phyloP scores from a whole-genome alignment of 2,113 vertebrate genomes.

The Pungitius pungitius region DNA sequence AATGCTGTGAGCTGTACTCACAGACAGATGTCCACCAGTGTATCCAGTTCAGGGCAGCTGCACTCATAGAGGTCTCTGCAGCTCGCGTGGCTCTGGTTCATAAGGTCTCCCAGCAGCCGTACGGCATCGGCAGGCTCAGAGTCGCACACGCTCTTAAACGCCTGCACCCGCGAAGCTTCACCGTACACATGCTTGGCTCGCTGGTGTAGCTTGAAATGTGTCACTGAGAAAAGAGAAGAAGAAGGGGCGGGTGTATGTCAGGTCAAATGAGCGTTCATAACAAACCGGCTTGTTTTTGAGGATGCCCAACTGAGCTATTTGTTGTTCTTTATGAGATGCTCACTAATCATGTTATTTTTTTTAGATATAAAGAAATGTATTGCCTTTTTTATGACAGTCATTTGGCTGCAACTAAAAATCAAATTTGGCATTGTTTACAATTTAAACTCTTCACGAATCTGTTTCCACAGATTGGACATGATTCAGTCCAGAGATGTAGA shows the following conservation, averaged over 20 bases:
- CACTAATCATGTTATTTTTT: neutral
- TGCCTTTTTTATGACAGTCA: neutral
- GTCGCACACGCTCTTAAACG: slow-evolving; percentile 88
- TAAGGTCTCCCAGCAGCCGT: slow-evolving; percentile 88
- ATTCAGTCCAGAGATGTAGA: neutral
- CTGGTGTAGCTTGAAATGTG: slow-evolving; percentile 89
- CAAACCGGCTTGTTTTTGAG: neutral
- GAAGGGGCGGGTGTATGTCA: neutral
- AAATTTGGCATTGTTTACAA: neutral
- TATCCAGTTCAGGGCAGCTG: slow-evolving; percentile 94
- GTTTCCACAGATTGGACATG: neutral
- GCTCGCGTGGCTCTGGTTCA: slow-evolving; percentile 94
- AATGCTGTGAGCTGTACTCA: slow-evolving; percentile 78
- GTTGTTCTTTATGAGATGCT: neutral
- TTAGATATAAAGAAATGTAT: neutral
- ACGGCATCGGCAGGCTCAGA: slow-evolving; percentile 79
- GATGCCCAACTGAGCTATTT: neutral
- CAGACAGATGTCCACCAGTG: slow-evolving; percentile 92
- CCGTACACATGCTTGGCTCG: slow-evolving; percentile 93
- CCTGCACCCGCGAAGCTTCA: slow-evolving; percentile 90
- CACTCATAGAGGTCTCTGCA: slow-evolving; percentile 95
- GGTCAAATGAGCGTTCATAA: neutral
- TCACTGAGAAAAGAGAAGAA: slow-evolving; percentile 77
- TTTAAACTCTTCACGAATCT: neutral
- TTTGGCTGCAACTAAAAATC: neutral